A percentile compares a stretch with the other conserved stretches of the same genome.
Conservation (phyloP, 2,888 invertebrate genomes). For the Drosophila subquinaria region DNA sequence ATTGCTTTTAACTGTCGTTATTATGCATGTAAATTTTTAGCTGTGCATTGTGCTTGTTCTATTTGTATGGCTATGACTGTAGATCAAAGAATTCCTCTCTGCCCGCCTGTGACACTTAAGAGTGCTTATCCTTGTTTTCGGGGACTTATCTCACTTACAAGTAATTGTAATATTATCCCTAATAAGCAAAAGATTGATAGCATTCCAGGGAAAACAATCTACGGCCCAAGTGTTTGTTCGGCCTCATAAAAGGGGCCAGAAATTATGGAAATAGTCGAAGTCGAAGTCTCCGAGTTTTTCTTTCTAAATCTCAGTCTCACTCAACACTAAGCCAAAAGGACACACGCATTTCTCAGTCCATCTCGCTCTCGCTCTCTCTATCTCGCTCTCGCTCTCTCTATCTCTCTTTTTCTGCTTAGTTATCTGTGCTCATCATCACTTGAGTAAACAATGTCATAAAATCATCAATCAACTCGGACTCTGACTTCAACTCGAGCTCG, state of each 20-base stretch:
- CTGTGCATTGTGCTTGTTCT: background rate
- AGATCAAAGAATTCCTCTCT: constrained; percentile 35
- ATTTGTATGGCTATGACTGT: constrained; percentile 7
- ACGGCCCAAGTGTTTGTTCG: constrained; percentile 27
- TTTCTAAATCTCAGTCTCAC: constrained; percentile 52
- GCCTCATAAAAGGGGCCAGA: constrained; percentile 49
- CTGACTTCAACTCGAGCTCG: background rate
- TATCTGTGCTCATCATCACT: constrained; percentile 73
- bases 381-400: background rate
- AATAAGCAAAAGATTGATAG: constrained; percentile 81
- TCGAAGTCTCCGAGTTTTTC: constrained; percentile 6
- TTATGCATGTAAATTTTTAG: background rate
- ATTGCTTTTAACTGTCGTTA: background rate
- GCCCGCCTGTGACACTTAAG: constrained; percentile 42
- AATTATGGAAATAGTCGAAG: constrained; percentile 50
- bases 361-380: background rate
- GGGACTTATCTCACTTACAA: constrained; percentile 76
- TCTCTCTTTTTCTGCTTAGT: background rate
- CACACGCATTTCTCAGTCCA: constrained; percentile 41
- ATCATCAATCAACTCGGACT: constrained; percentile 72
- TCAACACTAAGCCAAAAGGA: constrained; percentile 63
- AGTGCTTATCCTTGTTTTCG: constrained; percentile 41
- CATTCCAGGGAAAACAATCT: constrained; percentile 71
- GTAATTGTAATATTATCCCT: constrained; percentile 82
- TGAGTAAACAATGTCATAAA: constrained; percentile 82